Percentiles rank a stretch among this genome's conserved stretches.
phyloP scores from a whole-genome alignment of 2,113 vertebrate species.

The Zeus faber region DNA sequence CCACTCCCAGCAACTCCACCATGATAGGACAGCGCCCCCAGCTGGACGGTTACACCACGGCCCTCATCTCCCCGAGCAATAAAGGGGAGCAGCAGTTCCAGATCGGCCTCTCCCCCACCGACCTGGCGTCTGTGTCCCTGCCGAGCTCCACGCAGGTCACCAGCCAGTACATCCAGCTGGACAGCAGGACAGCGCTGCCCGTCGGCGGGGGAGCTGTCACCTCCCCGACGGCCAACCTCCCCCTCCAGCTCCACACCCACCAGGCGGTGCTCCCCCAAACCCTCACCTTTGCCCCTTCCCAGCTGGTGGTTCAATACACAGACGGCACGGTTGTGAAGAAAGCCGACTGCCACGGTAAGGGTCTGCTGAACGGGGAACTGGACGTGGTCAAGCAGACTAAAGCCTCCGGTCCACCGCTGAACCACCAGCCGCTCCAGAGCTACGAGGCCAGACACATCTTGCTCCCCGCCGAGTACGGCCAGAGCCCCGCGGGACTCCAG shows the following conservation, averaged over 20 bases:
- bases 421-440: conserved; percentile 78
- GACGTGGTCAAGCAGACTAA: conserved; percentile 80
- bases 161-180: conserved; percentile 92
- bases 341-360: conserved; percentile 80
- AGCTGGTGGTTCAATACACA: conserved; percentile 91
- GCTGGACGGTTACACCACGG: conserved; percentile 89
- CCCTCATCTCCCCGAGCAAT: conserved; percentile 82
- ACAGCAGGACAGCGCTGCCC: conserved; percentile 85
- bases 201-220: conserved; percentile 69
- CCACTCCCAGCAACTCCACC: conserved; percentile 76
- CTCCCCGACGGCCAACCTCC: conserved; percentile 81
- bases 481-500: conserved; percentile 85
- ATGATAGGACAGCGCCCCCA: conserved; percentile 78
- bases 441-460: conserved; percentile 91
- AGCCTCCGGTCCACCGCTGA: conserved; percentile 63
- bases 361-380: conserved; percentile 86
- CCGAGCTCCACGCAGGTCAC: conserved; percentile 78
- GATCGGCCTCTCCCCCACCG: conserved; percentile 82
- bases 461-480: conserved; percentile 82
- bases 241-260: conserved; percentile 90
- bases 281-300: conserved; percentile 88
- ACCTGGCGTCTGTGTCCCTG: conserved; percentile 82
- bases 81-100: conserved; percentile 82
- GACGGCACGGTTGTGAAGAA: conserved; percentile 83
- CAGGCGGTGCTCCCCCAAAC: conserved; percentile 85